Evolutionary conservation across 1,140 invertebrate genomes (phyloP).

Genomic region (Eriocheir sinensis): DNA sequence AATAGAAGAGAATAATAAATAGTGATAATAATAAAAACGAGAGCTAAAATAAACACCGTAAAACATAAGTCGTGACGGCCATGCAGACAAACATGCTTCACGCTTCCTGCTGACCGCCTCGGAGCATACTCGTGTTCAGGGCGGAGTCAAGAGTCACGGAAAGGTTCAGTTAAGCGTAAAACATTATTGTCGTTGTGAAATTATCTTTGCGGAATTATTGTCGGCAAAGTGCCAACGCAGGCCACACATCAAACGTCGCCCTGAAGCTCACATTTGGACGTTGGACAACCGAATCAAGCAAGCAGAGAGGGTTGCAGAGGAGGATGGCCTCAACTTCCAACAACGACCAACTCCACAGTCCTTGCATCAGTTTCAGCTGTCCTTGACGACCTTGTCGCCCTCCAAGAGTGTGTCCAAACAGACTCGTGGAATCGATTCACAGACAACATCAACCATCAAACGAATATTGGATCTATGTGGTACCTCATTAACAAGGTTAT

Average conservation of each 20-base stretch:
- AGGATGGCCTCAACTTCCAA: conserved; percentile 42
- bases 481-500: conserved; percentile 36
- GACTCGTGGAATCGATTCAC: conserved; percentile 25
- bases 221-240: no score
- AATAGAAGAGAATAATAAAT: no score
- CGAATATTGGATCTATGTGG: conserved; percentile 54
- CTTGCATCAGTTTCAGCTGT: conserved; percentile 49
- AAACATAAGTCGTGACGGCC: no score
- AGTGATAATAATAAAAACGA: no score
- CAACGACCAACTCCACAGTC: not conserved
- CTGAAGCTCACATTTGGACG: not conserved
- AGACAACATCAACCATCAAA: conserved; percentile 58
- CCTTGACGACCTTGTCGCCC: conserved; percentile 44
- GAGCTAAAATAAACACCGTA: no score
- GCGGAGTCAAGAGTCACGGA: no score
- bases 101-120: no score
- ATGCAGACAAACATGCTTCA: no score
- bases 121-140: no score
- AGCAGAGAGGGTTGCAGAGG: conserved; percentile 7
- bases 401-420: conserved; percentile 23
- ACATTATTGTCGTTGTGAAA: no score
- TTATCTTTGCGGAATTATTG: no score
- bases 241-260: conserved; percentile 27
- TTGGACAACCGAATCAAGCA: not conserved
- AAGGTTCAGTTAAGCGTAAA: no score